Evolutionary conservation across 2,797 vertebrate species (phyloP), one percentile per base, ranked within the genome.

Genomic region (Alfaro cultratus): DNA sequence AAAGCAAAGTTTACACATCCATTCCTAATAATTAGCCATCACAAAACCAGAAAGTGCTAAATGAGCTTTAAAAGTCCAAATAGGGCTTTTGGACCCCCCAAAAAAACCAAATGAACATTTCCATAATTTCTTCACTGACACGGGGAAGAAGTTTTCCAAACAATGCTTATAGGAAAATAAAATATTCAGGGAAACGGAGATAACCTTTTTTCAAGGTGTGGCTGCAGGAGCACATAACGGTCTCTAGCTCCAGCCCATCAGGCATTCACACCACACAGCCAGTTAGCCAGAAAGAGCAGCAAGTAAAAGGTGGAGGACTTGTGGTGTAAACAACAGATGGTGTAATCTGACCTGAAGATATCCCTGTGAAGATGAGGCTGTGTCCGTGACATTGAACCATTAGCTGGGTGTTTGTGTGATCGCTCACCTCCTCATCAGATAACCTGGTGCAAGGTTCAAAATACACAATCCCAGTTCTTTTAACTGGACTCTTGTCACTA

Each of bases 231-330:
- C 29, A 16, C 9, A 34, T 36, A 36, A 18, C 1, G 9, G 21
- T 26, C 36, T 55, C 26, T 13, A 12, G 21, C 36, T 26, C 36
- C 21, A 39, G 34, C 41, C 21, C 5, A 23, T 39, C 62, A 21
- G 18, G 18, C 62, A 31, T 15, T 31, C 21, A 12, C 67, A 23
- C 36, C 67, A 12, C 26, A 70, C 39, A 26, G 36, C 36, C 71
- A 21, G 29, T 21, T 47, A 34, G 13, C 51, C 12, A 36, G 31
- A 8, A 21, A 74, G 26, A 41, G 53, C 5, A 55, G 34, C 47
- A 57, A 70, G 73, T 4, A 53, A 55, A 74, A 29, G 73, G 73
- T 75, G 73, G 51, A 74, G 49, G 34, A 74, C 51, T 55, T 55
- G 23, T 23, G 49, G 47, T 43, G 23, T 70, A 70, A 70, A 70